Base-by-base conservation (phyloP, 2,888 invertebrate species). In the Meandrusa payeni region DNA sequence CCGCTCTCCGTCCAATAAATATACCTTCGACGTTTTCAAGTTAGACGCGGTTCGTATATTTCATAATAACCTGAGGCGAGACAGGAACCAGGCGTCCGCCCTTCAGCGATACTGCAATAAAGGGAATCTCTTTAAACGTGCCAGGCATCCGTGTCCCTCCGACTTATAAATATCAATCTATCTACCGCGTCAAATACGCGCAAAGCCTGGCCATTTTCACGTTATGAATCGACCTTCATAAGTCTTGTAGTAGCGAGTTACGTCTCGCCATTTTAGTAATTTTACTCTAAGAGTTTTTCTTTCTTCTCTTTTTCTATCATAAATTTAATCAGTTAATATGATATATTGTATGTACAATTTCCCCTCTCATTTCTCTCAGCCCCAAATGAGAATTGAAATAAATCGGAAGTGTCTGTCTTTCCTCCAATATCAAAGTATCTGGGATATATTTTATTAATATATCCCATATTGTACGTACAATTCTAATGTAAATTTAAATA, bases 91-190 rank as follows among this genome's bases (percentile, higher is more conserved):
- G 68, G 47, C 51, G 69, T 67, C 70, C 75, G 76, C 78, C 74
- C 66, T 64, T 69, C 71, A 61, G 59, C 68, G 69, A 71, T 70
- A 71, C 61, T 59, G 83, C 82, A 81, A 87, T 87, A 87, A 87
- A 86, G 82, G 79, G 83, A 86, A 86, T 86, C 85, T 82, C 77
- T 79, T 76, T 79, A 80, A 81, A 83, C 80, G 81, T 73, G 62
- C 55, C 51, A 54, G 55, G 57, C 55, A 75, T 75, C 72, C 73
- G 72, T 76, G 81, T 79, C 83, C 87, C 82, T 80, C 69, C 61
- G 61, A 69, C 80, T 81, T 87, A 86, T 87, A 86, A 86, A 87
- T 87, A 86, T 87, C 85, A 87, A 87, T 87, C 86, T 85, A 83
- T 86, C 83, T 77, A 65, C 64, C 61, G 71, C 76, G 85, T 86